These are phyloP conservation scores for Hemibagrus wyckioides DNA, from an alignment of 2,113 vertebrate genomes.

Conservation along the genomic window DNA sequence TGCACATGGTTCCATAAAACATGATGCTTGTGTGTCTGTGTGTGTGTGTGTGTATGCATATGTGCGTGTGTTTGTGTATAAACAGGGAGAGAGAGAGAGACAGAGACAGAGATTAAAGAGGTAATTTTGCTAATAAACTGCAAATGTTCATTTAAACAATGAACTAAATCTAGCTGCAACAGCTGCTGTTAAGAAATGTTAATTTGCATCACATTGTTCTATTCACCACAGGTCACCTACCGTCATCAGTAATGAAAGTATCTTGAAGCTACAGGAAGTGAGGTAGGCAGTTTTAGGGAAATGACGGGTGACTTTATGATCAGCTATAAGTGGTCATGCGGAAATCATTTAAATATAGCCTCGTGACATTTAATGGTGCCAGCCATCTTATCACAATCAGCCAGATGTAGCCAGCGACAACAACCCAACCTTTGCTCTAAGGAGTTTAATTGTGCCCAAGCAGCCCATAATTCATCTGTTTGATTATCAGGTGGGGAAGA, in stretches of 20 bases:
- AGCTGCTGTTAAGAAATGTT: not conserved
- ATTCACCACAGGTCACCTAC: not conserved
- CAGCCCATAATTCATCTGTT: conserved; percentile 45
- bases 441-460: conserved; percentile 28
- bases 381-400: conserved; percentile 50
- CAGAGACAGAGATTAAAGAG: too few species aligned
- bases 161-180: not conserved
- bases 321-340: not conserved
- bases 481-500: conserved; percentile 18
- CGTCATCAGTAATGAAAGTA: not conserved
- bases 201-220: not conserved
- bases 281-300: not conserved
- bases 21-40: too few species aligned
- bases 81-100: too few species aligned
- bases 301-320: not conserved
- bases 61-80: too few species aligned
- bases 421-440: not conserved
- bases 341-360: conserved; percentile 45
- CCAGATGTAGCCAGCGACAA: conserved; percentile 50
- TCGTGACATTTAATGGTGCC: conserved; percentile 9
- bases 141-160: not conserved
- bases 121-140: not conserved
- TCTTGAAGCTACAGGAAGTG: not conserved
- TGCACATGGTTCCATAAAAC: too few species aligned
- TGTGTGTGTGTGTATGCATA: too few species aligned